These are phyloP conservation scores for Lynx canadensis DNA, from an alignment of 2,113 vertebrate species.

Conservation along the genomic window DNA sequence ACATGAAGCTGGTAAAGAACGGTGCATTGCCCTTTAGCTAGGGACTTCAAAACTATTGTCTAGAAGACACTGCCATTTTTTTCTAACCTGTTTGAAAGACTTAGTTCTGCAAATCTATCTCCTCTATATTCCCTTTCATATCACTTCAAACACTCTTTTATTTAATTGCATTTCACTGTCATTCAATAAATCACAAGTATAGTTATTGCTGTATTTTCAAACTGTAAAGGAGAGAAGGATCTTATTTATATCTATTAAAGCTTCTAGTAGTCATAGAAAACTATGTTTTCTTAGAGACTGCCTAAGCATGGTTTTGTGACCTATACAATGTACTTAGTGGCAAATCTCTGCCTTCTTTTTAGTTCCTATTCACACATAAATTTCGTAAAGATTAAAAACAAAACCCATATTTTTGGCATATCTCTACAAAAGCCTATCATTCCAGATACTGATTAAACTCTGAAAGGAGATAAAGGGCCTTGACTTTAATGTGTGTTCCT, in stretches of 20 bases:
- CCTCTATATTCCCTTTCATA: not conserved
- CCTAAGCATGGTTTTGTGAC: not conserved
- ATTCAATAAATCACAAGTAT: conserved; percentile 3
- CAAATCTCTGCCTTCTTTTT: conserved; percentile 25
- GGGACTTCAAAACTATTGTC: conserved; percentile 57
- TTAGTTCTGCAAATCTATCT: conserved; percentile 11
- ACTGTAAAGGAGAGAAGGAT: not conserved
- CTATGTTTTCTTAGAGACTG: not conserved
- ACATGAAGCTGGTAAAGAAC: conserved; percentile 70
- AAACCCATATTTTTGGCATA: not conserved
- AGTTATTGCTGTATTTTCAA: conserved; percentile 46
- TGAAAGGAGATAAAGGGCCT: conserved; percentile 75
- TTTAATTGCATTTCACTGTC: conserved; percentile 30
- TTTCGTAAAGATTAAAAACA: conserved; percentile 22
- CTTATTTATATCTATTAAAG: not conserved
- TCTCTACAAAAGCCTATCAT: conserved; percentile 8
- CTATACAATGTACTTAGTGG: not conserved
- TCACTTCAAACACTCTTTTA: conserved; percentile 17
- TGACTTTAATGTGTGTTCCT: conserved; percentile 80
- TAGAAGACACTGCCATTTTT: not conserved
- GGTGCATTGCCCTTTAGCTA: conserved; percentile 48
- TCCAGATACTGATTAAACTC: conserved; percentile 74
- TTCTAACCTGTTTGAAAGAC: conserved; percentile 37
- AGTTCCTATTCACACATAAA: not conserved
- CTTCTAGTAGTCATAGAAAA: not conserved